phyloP scores from a whole-genome alignment of 2,113 vertebrate genomes.

The Telmatochromis sp. region DNA sequence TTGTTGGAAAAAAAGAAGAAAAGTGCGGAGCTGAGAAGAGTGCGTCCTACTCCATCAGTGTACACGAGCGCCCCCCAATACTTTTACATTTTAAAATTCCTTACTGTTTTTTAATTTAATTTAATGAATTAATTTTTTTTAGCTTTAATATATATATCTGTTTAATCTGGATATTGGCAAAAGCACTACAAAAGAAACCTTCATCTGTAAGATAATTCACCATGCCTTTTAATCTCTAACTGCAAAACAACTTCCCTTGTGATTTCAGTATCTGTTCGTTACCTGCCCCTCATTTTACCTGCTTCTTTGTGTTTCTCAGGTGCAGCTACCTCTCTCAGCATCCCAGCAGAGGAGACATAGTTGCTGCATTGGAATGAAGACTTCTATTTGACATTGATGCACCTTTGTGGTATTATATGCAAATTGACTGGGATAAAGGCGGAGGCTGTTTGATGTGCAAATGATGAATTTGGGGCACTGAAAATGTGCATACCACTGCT shows the following conservation, averaged over 20 bases:
- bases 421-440: slow-evolving; percentile 49
- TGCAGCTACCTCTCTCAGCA: background rate
- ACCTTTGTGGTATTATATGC: slow-evolving; percentile 64
- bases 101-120: background rate
- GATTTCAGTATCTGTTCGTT: background rate
- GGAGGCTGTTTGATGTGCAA: slow-evolving; percentile 64
- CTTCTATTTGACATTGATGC: slow-evolving; percentile 62
- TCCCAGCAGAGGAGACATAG: background rate
- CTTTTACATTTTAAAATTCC: background rate
- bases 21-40: no score
- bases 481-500: slow-evolving; percentile 44
- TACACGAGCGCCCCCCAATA: background rate
- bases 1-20: no score
- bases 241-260: background rate
- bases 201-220: background rate
- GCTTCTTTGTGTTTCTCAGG: background rate
- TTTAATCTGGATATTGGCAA: background rate
- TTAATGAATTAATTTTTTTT: fast-evolving
- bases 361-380: slow-evolving; percentile 32
- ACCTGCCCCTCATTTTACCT: background rate
- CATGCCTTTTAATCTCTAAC: background rate
- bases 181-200: background rate
- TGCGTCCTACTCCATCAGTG: no score
- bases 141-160: background rate
- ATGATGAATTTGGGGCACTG: slow-evolving; percentile 58